Conservation (phyloP, 2,888 invertebrate genomes). For the Chrysotoxum bicinctum region DNA sequence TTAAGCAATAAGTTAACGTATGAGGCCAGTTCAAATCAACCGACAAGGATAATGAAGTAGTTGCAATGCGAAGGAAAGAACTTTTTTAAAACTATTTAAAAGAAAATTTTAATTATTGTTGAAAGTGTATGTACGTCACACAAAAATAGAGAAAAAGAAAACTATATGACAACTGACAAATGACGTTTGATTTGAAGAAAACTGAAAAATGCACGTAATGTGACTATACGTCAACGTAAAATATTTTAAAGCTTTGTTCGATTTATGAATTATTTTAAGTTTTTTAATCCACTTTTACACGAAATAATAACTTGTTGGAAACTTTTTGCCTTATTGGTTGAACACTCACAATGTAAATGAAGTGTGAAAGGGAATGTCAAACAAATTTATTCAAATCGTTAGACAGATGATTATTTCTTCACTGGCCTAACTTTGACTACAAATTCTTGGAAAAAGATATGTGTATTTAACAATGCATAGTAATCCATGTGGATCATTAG, state of each 20-base stretch:
- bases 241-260: background rate
- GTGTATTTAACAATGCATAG: no score
- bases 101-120: conserved; percentile 22
- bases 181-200: background rate
- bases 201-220: background rate
- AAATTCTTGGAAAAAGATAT: no score
- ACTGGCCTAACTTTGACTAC: no score
- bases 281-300: no score
- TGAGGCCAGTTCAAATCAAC: background rate
- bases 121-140: conserved; percentile 17
- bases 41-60: background rate
- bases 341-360: no score
- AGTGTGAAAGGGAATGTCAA: no score
- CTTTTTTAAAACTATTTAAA: background rate
- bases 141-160: conserved; percentile 29
- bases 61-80: background rate
- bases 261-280: no score
- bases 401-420: no score
- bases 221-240: background rate
- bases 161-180: conserved; percentile 6
- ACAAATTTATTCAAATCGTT: no score
- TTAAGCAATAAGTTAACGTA: background rate
- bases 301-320: no score
- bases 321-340: no score
- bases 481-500: no score